Base-by-base conservation (phyloP, 2,797 vertebrate genomes). In the Enteromius paludinosus region DNA sequence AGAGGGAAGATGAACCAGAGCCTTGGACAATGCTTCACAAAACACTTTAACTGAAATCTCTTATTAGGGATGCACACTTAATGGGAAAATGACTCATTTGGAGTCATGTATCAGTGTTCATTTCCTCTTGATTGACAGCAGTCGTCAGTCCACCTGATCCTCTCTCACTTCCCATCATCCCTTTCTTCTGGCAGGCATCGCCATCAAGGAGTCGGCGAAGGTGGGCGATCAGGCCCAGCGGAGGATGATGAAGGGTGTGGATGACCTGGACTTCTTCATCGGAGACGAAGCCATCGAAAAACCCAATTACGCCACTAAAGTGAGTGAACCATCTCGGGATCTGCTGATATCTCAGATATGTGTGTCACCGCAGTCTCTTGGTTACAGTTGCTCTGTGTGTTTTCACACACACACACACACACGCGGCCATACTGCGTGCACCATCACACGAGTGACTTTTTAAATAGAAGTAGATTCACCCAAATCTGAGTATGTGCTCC, bases 261-360 rank as follows among this genome's bases (percentile, higher is more conserved):
- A 99, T 87, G 98, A 99, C 90, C 91, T 99, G 93, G 98, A 99
- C 90, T 99, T 99, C 95, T 98, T 96, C 94, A 99, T 99, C 43
- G 98, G 98, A 65, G 98, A 99, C 74, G 98, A 99, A 94, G 98
- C 97, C 83, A 96, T 99, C 90, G 98, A 99, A 92, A 99, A 99
- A 89, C 97, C 98, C 85, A 93, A 95, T 30, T 99, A 99, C 78
- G 96, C 98, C 90, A 99, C 98, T 84, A 99, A 99, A 96, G 98
- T 97, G 33, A 71, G 61, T 61, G 14, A 17, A 5, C n/a, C 9
- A 6, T 35, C 35, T 35, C 35, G 35, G 35, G 35, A 35, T 35
- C 35, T 35, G 35, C 33, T 33, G 33, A 33, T 33, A 33, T 33
- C 33, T 33, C 5, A 35, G 35, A 35, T 20, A 9, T 65, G 9